A percentile compares a stretch with the other conserved stretches of the same genome.
These are phyloP conservation scores for Diphyllodes magnificus DNA, from an alignment of 2,113 vertebrate species.

Conservation along the genomic window DNA sequence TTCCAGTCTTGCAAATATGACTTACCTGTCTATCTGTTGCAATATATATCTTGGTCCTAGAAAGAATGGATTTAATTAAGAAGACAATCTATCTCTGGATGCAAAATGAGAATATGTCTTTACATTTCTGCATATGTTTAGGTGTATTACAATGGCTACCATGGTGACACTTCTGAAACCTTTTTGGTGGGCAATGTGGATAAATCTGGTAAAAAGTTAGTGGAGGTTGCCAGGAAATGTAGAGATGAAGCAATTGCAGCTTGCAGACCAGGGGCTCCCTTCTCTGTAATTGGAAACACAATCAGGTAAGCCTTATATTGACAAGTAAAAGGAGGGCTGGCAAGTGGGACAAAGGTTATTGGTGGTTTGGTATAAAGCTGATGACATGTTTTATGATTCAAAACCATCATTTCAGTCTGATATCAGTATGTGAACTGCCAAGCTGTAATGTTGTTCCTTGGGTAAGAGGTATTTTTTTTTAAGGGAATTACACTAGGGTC, in stretches of 20 bases:
- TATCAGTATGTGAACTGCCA: constrained; percentile 86
- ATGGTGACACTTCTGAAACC: constrained; percentile 97
- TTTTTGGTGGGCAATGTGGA: constrained; percentile 91
- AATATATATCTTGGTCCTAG: not conserved
- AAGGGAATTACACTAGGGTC: constrained; percentile 78
- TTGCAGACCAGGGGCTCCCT: constrained; percentile 84
- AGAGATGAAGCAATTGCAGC: constrained; percentile 91
- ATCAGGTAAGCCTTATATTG: constrained; percentile 86
- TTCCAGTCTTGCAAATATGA: not conserved
- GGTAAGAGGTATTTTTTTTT: constrained; percentile 67
- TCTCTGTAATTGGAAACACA: constrained; percentile 95
- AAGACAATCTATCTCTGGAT: not conserved
- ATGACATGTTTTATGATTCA: constrained; percentile 91
- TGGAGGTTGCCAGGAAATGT: constrained; percentile 84
- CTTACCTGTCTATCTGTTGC: not conserved
- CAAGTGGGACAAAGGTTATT: constrained; percentile 86
- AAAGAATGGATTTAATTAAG: constrained; percentile 11
- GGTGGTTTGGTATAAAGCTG: constrained; percentile 82
- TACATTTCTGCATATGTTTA: constrained; percentile 67
- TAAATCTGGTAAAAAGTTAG: constrained; percentile 82
- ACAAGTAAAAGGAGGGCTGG: constrained; percentile 80
- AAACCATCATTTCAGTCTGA: constrained; percentile 86
- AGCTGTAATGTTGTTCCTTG: constrained; percentile 77
- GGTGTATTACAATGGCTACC: constrained; percentile 96
- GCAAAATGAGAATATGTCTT: constrained; percentile 46